phyloP scores from a whole-genome alignment of 2,888 invertebrate genomes.

The Rhyacophila evoluta region DNA sequence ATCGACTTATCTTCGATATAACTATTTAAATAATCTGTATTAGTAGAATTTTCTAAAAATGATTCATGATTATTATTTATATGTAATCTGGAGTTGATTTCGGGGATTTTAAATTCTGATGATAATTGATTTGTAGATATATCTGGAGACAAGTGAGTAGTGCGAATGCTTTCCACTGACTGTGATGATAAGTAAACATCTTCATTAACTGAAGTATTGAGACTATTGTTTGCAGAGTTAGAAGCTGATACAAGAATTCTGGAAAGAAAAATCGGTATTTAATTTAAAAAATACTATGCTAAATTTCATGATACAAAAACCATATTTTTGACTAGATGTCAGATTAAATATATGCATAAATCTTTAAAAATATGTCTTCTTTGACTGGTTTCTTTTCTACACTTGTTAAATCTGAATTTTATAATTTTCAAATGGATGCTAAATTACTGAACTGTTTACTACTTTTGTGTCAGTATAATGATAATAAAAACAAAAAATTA shows the following conservation, averaged over 20 bases:
- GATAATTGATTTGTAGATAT: background rate
- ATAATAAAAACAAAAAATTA: too few relatives aligned
- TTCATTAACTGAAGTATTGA: constrained; percentile 23
- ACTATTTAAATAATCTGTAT: background rate
- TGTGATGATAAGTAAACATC: constrained; percentile 6
- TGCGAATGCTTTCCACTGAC: background rate
- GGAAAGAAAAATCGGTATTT: constrained; percentile 13
- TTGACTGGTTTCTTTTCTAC: too few relatives aligned
- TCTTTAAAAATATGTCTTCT: too few relatives aligned
- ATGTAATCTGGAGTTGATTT: background rate
- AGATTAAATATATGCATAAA: too few relatives aligned
- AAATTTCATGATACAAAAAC: too few relatives aligned
- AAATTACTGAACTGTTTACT: too few relatives aligned
- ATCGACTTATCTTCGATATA: background rate
- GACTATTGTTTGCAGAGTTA: constrained; percentile 25
- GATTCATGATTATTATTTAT: background rate
- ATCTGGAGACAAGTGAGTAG: background rate
- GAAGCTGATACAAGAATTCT: constrained; percentile 30
- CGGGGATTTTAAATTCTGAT: background rate
- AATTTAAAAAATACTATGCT: too few relatives aligned
- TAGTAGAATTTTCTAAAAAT: background rate
- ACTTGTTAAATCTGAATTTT: too few relatives aligned
- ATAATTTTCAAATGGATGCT: too few relatives aligned
- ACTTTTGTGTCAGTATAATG: too few relatives aligned
- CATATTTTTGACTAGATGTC: too few relatives aligned